A percentile compares a stretch with the other conserved stretches of the same genome.
Conservation (phyloP, 2,113 vertebrate genomes). For the Muntiacus reevesi region DNA sequence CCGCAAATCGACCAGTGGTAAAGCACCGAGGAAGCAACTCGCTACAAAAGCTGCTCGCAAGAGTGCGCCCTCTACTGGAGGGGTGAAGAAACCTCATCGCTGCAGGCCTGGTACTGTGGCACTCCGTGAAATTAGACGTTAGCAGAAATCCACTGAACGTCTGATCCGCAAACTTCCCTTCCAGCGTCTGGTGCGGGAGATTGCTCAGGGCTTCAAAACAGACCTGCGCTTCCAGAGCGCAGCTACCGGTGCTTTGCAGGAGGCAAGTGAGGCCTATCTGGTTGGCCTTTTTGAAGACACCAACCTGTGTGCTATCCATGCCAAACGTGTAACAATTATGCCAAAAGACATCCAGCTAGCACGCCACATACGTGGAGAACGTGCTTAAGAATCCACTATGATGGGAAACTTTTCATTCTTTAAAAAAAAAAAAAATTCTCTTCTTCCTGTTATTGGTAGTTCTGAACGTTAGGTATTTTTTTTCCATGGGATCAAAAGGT, state of each 20-base stretch:
- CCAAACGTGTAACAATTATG: neutral
- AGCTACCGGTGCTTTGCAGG: slow-evolving; percentile 89
- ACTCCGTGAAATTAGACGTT: slow-evolving; percentile 86
- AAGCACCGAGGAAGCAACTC: slow-evolving; percentile 83
- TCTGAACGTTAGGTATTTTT: slow-evolving; percentile 89
- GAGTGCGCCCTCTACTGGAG: slow-evolving; percentile 84
- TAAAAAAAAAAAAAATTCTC: slow-evolving; percentile 61
- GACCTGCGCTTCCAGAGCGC: slow-evolving; percentile 87
- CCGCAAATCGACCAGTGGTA: slow-evolving; percentile 83
- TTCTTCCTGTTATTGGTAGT: slow-evolving; percentile 90
- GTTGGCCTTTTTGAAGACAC: neutral
- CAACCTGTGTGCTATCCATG: neutral
- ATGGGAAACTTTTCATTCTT: neutral
- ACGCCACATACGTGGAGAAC: neutral
- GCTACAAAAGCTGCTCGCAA: slow-evolving; percentile 84
- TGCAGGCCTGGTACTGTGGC: slow-evolving; percentile 88
- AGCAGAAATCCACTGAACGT: slow-evolving; percentile 88
- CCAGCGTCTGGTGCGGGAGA: slow-evolving; percentile 86
- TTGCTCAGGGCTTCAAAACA: slow-evolving; percentile 91
- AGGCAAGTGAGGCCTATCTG: neutral
- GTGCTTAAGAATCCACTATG: neutral
- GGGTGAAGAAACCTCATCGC: slow-evolving; percentile 84
- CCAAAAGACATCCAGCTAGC: neutral
- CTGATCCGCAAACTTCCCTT: slow-evolving; percentile 88
- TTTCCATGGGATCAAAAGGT: slow-evolving; percentile 84